Conservation (phyloP, 1,140 invertebrate genomes). For the Pachyrhynchus sulphureomaculatus region DNA sequence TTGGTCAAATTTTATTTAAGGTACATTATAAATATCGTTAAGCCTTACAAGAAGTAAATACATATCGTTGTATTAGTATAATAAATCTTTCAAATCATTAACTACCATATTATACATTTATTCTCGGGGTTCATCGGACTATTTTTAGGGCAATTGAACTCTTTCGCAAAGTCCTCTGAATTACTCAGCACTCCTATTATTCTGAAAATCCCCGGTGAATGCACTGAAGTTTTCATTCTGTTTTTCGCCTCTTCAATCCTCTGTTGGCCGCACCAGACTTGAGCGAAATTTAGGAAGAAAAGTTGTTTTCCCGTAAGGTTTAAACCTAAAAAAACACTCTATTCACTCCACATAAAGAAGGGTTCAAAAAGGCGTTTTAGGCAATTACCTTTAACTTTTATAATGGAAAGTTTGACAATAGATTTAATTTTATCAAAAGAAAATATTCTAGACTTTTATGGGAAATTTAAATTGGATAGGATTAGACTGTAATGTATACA, state of each 20-base stretch:
- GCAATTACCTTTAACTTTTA: too few species aligned
- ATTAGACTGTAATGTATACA: too few species aligned
- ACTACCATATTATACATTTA: slow-evolving; percentile 82
- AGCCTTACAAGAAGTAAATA: too few species aligned
- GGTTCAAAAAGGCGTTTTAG: neutral
- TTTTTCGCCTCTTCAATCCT: slow-evolving; percentile 79
- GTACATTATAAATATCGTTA: too few species aligned
- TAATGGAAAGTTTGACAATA: too few species aligned
- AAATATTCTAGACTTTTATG: too few species aligned
- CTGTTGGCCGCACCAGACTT: slow-evolving; percentile 71
- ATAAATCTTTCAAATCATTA: neutral
- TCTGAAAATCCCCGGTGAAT: slow-evolving; percentile 70
- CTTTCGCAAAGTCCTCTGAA: slow-evolving; percentile 74
- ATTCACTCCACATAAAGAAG: neutral
- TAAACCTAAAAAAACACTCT: slow-evolving; percentile 45
- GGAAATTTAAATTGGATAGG: too few species aligned
- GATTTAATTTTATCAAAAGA: too few species aligned
- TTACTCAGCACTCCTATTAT: slow-evolving; percentile 84
- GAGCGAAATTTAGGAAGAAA: slow-evolving; percentile 84
- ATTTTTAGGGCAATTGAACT: slow-evolving; percentile 66
- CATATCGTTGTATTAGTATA: neutral
- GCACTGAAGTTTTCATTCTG: slow-evolving; percentile 77
- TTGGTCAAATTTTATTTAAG: too few species aligned
- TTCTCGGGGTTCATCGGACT: slow-evolving; percentile 76
- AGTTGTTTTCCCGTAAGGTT: slow-evolving; percentile 73